Evolutionary conservation across 2,888 invertebrate species (phyloP).

Genomic region (Megalurothrips usitatus): DNA sequence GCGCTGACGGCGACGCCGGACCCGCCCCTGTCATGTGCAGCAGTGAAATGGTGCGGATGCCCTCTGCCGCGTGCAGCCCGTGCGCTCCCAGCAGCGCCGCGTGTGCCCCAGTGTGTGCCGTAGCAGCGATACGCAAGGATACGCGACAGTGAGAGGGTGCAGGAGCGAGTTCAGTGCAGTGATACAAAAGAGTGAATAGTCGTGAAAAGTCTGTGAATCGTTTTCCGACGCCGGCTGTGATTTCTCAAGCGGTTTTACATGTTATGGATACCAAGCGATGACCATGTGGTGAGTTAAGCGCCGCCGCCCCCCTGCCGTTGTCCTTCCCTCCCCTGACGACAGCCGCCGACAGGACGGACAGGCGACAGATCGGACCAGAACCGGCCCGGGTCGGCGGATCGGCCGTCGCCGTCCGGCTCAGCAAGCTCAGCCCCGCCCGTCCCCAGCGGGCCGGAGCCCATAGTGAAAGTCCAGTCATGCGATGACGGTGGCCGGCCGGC

Average conservation of each 20-base stretch:
- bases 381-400: no score
- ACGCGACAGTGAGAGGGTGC: no score
- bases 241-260: neutral
- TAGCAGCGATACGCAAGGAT: neutral
- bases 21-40: neutral
- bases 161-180: no score
- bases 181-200: no score
- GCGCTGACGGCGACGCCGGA: neutral
- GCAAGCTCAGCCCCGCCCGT: no score
- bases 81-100: neutral
- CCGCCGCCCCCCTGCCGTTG: no score
- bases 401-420: no score
- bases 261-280: slow-evolving; percentile 7
- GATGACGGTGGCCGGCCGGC: neutral
- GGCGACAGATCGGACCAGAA: neutral
- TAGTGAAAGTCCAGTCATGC: slow-evolving; percentile 13
- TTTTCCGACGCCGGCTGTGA: neutral
- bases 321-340: no score
- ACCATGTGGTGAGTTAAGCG: slow-evolving; percentile 4
- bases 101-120: no score
- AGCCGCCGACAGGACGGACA: neutral
- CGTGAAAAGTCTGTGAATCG: neutral
- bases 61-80: neutral
- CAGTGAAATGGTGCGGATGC: slow-evolving; percentile 6
- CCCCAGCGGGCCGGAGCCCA: neutral